Conservation (phyloP, 2,797 vertebrate genomes). For the Leuciscus waleckii region DNA sequence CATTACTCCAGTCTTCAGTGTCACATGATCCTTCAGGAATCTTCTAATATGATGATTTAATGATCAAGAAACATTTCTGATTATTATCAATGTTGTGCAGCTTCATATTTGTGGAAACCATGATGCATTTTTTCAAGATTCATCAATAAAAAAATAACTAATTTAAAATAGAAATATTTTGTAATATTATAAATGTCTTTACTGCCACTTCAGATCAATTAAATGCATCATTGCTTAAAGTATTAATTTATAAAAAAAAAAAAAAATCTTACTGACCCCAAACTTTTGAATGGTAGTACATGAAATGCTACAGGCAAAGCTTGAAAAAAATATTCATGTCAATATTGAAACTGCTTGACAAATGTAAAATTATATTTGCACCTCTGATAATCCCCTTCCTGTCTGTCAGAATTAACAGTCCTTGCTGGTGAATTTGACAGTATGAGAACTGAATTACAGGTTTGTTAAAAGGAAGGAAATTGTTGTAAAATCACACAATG, state of each 20-base stretch:
- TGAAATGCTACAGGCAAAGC: not conserved
- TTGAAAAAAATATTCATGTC: not conserved
- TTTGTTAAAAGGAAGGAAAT: not conserved
- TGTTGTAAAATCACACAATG: not conserved
- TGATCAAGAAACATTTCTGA: not conserved
- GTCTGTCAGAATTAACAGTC: not conserved
- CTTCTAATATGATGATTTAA: not conserved
- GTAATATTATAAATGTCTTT: not conserved
- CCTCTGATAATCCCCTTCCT: constrained; percentile 2
- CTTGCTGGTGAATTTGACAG: constrained; percentile 11
- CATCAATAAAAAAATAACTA: not conserved
- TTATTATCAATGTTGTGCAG: not conserved
- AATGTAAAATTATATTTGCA: not conserved
- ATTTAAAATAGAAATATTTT: not conserved
- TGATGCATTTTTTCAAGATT: not conserved
- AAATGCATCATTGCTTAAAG: not conserved
- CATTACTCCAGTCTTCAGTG: not conserved
- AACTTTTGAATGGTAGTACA: not conserved
- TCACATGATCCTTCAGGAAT: not conserved
- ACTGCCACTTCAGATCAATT: not conserved
- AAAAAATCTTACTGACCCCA: not conserved
- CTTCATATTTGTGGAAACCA: not conserved
- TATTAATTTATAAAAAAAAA: rapidly evolving
- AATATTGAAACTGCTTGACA: not conserved
- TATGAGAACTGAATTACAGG: constrained; percentile 6